Percentiles rank a stretch among this genome's conserved stretches.
Conservation (phyloP, 2,797 vertebrate genomes). For the Lagocephalus sceleratus region DNA sequence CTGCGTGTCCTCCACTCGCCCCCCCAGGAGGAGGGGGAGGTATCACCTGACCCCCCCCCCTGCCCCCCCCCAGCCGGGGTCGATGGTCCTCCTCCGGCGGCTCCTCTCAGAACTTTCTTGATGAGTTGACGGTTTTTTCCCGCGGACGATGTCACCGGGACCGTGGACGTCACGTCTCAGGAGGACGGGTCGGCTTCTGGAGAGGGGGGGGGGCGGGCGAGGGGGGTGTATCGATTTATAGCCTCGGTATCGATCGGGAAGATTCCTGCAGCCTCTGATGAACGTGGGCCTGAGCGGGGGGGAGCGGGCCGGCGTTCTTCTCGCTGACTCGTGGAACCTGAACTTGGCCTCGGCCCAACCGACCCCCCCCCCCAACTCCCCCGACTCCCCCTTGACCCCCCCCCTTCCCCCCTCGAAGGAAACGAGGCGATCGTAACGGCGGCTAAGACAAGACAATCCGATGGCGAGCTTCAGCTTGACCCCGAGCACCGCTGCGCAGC, state of each 20-base stretch:
- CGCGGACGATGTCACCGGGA: too few relatives aligned
- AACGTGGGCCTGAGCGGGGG: too few relatives aligned
- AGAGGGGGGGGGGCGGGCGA: too few relatives aligned
- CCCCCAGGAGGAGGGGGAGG: conserved; percentile 26
- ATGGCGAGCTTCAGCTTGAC: conserved; percentile 1
- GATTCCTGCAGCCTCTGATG: background rate
- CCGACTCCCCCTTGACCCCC: too few relatives aligned
- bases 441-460: conserved; percentile 45
- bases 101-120: conserved; percentile 51
- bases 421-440: conserved; percentile 16
- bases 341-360: too few relatives aligned
- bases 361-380: too few relatives aligned
- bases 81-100: conserved; percentile 46
- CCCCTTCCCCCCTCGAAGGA: too few relatives aligned
- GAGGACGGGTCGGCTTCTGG: too few relatives aligned
- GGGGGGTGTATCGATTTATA: too few relatives aligned
- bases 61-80: conserved; percentile 34
- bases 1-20: background rate
- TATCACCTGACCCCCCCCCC: conserved; percentile 25
- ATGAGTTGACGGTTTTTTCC: conserved; percentile 36
- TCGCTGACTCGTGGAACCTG: too few relatives aligned
- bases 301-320: background rate
- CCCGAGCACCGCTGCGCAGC: conserved; percentile 3
- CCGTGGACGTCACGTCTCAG: too few relatives aligned
- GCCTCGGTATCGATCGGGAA: background rate